Base-by-base conservation (phyloP, 2,888 invertebrate species). In the Zaprionus bogoriensis region DNA sequence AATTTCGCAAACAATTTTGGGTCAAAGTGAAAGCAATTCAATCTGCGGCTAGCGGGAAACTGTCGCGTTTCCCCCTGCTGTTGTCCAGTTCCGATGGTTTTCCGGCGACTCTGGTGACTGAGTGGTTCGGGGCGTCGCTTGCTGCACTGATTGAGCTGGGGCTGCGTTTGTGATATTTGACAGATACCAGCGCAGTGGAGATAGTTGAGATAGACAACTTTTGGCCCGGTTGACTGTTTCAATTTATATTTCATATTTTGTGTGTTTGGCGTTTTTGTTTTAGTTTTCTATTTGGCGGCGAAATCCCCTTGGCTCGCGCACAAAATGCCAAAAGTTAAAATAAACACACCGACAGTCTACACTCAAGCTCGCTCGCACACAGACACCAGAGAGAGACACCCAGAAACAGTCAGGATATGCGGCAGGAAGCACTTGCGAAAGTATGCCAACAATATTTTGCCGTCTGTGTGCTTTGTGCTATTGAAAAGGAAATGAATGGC, bases 291-390 rank as follows among this genome's bases (percentile, higher is more conserved):
- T 84, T 76, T 69, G 59, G 62, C 46, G 48, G 41, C 30, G 48
- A 60, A 76, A 79, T 67, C 76, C 69, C 79, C 78, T 48, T 28
- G 64, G 60, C 41, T 60, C 45, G 65, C 61, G 63, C 22, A 51
- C 57, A 63, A 66, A 79, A 80, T 81, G 64, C 82, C 85, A 72
- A 80, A 84, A 84, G 82, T 81, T 84, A 80, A 80, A 80, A 84
- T 72, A 82, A 80, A 80, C 67, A 80, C 54, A 65, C 66, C 52
- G 46, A 54, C 44, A 57, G n/a, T 28, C 45, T 32, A 36, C 38
- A 32, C 32, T 5, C 32, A 14, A 6, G 14, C 32, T 45, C 14
- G 17, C 7, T 36, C 32, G 42, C 23, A 48, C 32, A 38, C 20
- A 41, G 32, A 28, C 12, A 36, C 12, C 22, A 66, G 5, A 61